Conservation (phyloP, 2,888 invertebrate species). For the Bombyx huttoni region DNA sequence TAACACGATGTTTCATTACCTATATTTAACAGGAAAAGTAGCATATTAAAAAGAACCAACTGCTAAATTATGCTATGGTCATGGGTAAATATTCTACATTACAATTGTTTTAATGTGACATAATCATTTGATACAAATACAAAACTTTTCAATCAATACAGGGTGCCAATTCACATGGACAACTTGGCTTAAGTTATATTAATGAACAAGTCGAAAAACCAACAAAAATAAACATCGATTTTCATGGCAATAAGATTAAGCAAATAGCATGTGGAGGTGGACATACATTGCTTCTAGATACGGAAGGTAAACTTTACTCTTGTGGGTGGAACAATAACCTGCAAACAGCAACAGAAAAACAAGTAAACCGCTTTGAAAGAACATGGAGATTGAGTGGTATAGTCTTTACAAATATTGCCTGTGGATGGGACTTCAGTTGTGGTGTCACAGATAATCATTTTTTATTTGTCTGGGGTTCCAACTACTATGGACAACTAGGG, state of each 20-base stretch:
- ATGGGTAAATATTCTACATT: conserved; percentile 30
- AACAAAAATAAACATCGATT: conserved; percentile 39
- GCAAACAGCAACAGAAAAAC: conserved; percentile 74
- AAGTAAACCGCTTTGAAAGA: conserved; percentile 71
- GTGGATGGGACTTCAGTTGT: conserved; percentile 88
- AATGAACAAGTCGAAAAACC: conserved; percentile 79
- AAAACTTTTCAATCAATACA: conserved; percentile 24
- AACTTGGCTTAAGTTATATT: conserved; percentile 78
- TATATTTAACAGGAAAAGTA: too few relatives aligned
- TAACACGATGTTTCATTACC: too few relatives aligned
- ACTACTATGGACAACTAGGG: conserved; percentile 83
- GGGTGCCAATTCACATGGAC: conserved; percentile 90
- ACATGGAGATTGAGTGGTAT: conserved; percentile 71
- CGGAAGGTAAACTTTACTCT: conserved; percentile 77
- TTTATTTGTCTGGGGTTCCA: conserved; percentile 88
- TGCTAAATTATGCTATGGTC: conserved; percentile 23
- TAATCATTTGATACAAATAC: too few relatives aligned
- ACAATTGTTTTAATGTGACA: too few relatives aligned
- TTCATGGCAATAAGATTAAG: conserved; percentile 65
- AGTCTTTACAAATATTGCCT: conserved; percentile 75
- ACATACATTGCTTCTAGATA: conserved; percentile 79
- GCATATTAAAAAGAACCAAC: too few relatives aligned
- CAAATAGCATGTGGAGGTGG: conserved; percentile 84
- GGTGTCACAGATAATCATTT: conserved; percentile 78
- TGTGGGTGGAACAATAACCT: conserved; percentile 86